Conservation (phyloP, 2,888 invertebrate species). For the Andrena hattorfiana region DNA sequence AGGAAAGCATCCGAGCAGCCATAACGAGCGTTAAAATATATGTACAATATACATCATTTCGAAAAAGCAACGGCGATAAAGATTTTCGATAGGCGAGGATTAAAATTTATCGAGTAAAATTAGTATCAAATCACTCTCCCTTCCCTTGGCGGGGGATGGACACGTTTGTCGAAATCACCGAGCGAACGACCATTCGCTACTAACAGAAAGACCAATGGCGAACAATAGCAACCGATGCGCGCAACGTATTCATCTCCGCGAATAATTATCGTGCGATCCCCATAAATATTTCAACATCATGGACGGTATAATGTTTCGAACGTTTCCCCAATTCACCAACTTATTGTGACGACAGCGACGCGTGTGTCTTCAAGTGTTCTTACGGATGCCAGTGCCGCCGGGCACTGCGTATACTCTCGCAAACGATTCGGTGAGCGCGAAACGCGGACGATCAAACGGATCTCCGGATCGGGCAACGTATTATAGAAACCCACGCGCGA, state of each 20-base stretch:
- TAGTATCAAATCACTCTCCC: constrained; percentile 16
- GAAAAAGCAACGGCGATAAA: constrained; percentile 32
- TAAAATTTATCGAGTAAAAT: constrained; percentile 15
- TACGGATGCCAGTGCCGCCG: constrained; percentile 50
- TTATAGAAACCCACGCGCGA: constrained; percentile 76
- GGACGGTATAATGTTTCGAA: constrained; percentile 73
- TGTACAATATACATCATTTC: constrained; percentile 21
- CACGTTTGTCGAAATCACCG: constrained; percentile 7
- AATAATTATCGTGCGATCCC: constrained; percentile 39
- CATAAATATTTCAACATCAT: constrained; percentile 67
- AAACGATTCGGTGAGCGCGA: constrained; percentile 58
- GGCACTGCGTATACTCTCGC: constrained; percentile 24
- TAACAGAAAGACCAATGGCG: constrained; percentile 3
- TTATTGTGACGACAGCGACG: constrained; percentile 42
- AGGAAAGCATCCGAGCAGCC: constrained; percentile 8
- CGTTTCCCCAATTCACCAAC: constrained; percentile 64
- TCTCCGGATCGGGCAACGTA: constrained; percentile 69
- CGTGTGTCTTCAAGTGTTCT: constrained; percentile 68
- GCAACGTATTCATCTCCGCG: constrained; percentile 21
- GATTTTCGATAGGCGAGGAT: constrained; percentile 15
- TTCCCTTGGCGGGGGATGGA: not conserved
- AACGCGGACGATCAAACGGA: constrained; percentile 57
- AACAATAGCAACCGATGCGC: constrained; percentile 19
- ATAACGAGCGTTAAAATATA: constrained; percentile 2
- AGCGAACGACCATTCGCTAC: not conserved